These are phyloP conservation scores for Mallotus villosus DNA, from an alignment of 2,797 vertebrate genomes.

Conservation along the genomic window DNA sequence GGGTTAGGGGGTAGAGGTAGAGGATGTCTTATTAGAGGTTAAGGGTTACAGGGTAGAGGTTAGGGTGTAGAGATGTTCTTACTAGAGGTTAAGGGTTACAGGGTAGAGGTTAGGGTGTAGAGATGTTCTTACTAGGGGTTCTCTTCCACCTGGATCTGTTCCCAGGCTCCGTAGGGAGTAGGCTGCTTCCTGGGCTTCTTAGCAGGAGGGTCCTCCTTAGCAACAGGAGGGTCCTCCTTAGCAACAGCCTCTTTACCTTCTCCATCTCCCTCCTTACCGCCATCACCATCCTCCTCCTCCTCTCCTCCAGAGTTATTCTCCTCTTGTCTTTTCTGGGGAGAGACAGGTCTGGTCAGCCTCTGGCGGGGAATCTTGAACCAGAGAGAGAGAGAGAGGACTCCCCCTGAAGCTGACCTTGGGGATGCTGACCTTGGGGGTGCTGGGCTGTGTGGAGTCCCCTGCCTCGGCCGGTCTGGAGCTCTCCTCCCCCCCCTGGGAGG, in stretches of 20 bases:
- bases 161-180: conserved; percentile 88
- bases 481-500: conserved; percentile 59
- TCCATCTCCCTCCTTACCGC: conserved; percentile 21
- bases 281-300: conserved; percentile 36
- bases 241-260: conserved; percentile 18
- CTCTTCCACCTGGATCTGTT: conserved; percentile 76
- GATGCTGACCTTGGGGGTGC: conserved; percentile 57
- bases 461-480: conserved; percentile 29
- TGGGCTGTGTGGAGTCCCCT: conserved; percentile 45
- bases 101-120: too few relatives aligned
- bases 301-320: conserved; percentile 43
- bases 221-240: background rate
- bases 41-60: too few relatives aligned
- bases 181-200: conserved; percentile 67
- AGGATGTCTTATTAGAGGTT: too few relatives aligned
- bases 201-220: conserved; percentile 10
- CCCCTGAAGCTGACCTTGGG: conserved; percentile 80
- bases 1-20: too few relatives aligned
- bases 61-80: too few relatives aligned
- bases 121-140: conserved; percentile 73
- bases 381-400: conserved; percentile 25
- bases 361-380: background rate
- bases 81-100: too few relatives aligned
- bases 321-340: conserved; percentile 66
- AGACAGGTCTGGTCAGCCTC: background rate